Conservation (phyloP, 2,888 invertebrate genomes). For the Spisula subtruncata region DNA sequence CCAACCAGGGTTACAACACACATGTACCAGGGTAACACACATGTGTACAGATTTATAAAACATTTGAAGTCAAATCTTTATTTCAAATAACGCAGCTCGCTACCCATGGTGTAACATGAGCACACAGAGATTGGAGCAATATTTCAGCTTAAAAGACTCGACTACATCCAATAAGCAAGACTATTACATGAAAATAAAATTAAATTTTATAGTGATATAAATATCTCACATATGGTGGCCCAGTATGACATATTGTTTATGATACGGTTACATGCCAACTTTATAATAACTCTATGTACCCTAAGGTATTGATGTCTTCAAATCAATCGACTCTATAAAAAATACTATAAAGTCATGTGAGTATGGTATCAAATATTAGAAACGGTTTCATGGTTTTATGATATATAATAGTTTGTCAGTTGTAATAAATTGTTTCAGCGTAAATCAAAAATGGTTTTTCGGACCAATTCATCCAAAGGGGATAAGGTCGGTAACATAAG, state of each 20-base stretch:
- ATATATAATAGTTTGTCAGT: too few species aligned
- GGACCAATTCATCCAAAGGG: too few species aligned
- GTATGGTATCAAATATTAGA: too few species aligned
- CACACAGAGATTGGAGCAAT: background rate
- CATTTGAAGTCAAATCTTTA: too few species aligned
- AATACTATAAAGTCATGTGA: background rate
- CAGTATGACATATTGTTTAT: constrained; percentile 9
- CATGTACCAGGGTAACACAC: too few species aligned
- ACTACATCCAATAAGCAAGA: constrained; percentile 8
- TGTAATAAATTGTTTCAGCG: too few species aligned
- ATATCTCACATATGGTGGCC: constrained; percentile 9
- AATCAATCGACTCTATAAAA: constrained; percentile 15
- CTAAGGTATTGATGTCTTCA: constrained; percentile 1
- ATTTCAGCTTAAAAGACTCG: background rate
- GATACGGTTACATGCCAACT: background rate
- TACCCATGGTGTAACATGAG: background rate
- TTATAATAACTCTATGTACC: background rate
- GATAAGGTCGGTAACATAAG: too few species aligned
- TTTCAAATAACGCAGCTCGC: background rate
- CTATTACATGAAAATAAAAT: constrained; percentile 18
- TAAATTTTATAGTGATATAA: constrained; percentile 8
- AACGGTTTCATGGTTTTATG: too few species aligned
- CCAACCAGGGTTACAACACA: too few species aligned
- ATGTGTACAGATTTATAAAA: too few species aligned
- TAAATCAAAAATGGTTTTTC: too few species aligned